These are phyloP conservation scores for Eidolon helvum DNA, from an alignment of 2,113 vertebrate genomes.

Conservation along the genomic window DNA sequence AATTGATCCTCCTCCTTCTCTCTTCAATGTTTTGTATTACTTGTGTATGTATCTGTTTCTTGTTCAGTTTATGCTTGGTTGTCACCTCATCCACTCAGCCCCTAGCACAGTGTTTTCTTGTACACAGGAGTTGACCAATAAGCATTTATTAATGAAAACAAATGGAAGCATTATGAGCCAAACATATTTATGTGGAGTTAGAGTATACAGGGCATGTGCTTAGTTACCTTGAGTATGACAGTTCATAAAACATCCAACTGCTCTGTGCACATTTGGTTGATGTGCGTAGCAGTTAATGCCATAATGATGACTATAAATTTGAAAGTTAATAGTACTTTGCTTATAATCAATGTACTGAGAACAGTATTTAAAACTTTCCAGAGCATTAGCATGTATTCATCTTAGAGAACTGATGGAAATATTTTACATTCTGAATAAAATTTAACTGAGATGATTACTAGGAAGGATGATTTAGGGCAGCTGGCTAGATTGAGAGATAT, in stretches of 20 bases:
- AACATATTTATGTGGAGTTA: not conserved
- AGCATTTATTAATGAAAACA: not conserved
- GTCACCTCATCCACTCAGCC: not conserved
- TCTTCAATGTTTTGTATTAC: not conserved
- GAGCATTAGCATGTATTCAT: not conserved
- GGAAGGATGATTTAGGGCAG: not conserved
- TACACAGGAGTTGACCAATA: no score
- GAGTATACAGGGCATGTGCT: not conserved
- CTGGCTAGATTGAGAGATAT: not conserved
- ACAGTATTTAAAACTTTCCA: not conserved
- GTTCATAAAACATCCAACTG: not conserved
- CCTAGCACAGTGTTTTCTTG: not conserved
- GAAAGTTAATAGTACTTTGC: not conserved
- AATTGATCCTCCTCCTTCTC: not conserved
- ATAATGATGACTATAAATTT: not conserved
- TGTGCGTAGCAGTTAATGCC: not conserved
- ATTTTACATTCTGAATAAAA: constrained; percentile 9
- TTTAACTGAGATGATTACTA: constrained; percentile 5
- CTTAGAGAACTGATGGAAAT: not conserved
- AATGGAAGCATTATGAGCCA: not conserved
- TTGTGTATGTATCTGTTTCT: not conserved
- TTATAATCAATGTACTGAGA: not conserved
- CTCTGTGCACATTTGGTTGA: not conserved
- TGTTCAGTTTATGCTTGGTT: not conserved
- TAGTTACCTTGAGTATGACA: not conserved